phyloP scores from a whole-genome alignment of 2,888 invertebrate genomes.

The Cabera pusaria region DNA sequence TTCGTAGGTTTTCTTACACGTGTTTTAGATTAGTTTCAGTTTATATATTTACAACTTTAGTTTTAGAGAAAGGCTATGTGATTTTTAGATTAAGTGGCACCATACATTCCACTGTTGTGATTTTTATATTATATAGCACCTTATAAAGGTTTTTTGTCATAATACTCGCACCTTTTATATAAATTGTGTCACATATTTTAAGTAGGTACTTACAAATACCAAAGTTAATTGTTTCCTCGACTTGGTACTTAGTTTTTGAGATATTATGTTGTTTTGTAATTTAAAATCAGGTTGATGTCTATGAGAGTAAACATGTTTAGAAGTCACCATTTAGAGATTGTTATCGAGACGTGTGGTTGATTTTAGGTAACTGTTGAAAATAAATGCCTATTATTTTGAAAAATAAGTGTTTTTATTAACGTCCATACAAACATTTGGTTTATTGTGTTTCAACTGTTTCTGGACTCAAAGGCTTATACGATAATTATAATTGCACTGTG shows the following conservation, averaged over 20 bases:
- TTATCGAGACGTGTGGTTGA: constrained; percentile 52
- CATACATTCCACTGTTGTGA: constrained; percentile 78
- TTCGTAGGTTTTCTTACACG: constrained; percentile 45
- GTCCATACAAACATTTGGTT: constrained; percentile 13
- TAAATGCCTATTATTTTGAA: constrained; percentile 57
- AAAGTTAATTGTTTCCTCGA: constrained; percentile 43
- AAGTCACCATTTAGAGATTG: constrained; percentile 48
- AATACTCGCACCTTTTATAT: constrained; percentile 29
- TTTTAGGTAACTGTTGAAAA: constrained; percentile 66
- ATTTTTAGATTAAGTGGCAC: constrained; percentile 74
- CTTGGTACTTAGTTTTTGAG: constrained; percentile 32
- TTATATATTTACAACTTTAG: constrained; percentile 44
- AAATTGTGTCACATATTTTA: constrained; percentile 37
- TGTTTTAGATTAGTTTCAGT: constrained; percentile 42
- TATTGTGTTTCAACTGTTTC: no score
- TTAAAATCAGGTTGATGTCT: constrained; percentile 42
- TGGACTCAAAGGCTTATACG: no score
- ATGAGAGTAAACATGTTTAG: constrained; percentile 42
- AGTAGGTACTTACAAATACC: constrained; percentile 40
- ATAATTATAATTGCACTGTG: no score
- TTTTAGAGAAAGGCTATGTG: constrained; percentile 66
- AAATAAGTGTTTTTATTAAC: constrained; percentile 33
- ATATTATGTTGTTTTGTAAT: constrained; percentile 10
- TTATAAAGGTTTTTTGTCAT: constrained; percentile 44
- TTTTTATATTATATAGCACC: constrained; percentile 62